Percentiles rank a stretch among this genome's conserved stretches.
These are phyloP conservation scores for Limnephilus marmoratus DNA, from an alignment of 2,888 invertebrate species.

Conservation along the genomic window DNA sequence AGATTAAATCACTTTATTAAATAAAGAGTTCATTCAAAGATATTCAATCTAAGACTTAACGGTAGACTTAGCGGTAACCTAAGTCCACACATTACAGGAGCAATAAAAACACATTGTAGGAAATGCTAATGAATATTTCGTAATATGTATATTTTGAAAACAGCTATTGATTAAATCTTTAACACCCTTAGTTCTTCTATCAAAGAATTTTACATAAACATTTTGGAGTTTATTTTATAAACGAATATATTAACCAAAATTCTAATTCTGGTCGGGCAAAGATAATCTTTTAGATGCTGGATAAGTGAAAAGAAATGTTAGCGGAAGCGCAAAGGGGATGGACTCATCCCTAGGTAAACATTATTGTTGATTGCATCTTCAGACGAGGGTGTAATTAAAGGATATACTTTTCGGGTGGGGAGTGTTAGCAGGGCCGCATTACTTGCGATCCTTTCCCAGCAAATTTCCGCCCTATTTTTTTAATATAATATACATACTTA, in stretches of 20 bases:
- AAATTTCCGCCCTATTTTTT: not conserved
- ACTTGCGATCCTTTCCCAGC: not conserved
- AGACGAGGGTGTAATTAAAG: conserved; percentile 40
- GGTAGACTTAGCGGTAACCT: too few species aligned
- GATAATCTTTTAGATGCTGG: not conserved
- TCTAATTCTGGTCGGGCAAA: not conserved
- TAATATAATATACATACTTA: too few species aligned
- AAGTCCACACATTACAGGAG: too few species aligned
- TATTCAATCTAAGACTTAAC: too few species aligned
- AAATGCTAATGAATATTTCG: not conserved
- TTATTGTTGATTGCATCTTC: conserved; percentile 29
- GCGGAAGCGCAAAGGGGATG: not conserved
- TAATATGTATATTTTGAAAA: not conserved
- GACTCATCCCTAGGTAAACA: not conserved
- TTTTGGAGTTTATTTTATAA: not conserved
- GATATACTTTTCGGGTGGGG: not conserved
- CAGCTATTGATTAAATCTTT: not conserved
- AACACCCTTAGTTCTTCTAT: not conserved
- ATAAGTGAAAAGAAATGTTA: not conserved
- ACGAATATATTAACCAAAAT: not conserved
- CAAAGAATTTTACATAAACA: not conserved
- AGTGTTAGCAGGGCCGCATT: not conserved
- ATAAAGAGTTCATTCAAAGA: too few species aligned
- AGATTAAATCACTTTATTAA: too few species aligned
- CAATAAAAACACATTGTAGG: too few species aligned